These are phyloP conservation scores for Cottus gobio DNA, from an alignment of 2,113 vertebrate species.

Conservation along the genomic window DNA sequence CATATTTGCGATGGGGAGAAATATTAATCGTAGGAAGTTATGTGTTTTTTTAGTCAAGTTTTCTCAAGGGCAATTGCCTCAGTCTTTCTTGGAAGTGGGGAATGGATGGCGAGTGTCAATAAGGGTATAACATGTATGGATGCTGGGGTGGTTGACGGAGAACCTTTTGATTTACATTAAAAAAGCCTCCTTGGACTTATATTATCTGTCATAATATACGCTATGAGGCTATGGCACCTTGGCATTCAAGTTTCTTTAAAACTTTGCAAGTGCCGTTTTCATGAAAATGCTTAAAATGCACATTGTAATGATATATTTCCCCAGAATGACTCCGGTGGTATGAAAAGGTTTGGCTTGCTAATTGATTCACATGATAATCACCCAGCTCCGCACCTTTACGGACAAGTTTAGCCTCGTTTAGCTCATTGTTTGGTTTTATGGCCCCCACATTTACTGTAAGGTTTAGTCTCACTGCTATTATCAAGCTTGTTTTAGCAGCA, in stretches of 20 bases:
- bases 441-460: constrained; percentile 6
- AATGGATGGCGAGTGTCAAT: constrained; percentile 52
- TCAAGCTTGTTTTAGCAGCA: constrained; percentile 11
- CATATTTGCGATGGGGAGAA: constrained; percentile 49
- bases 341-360: constrained; percentile 16
- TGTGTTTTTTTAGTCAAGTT: constrained; percentile 56
- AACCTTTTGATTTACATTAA: constrained; percentile 34
- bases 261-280: background rate
- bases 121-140: constrained; percentile 30
- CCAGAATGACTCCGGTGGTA: background rate
- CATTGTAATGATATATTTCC: background rate
- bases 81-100: constrained; percentile 47
- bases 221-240: background rate
- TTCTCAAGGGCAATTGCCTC: constrained; percentile 60
- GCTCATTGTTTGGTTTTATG: constrained; percentile 11
- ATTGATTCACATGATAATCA: constrained; percentile 20
- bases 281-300: constrained; percentile 13
- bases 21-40: constrained; percentile 56
- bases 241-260: background rate
- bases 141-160: constrained; percentile 29
- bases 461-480: background rate
- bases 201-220: constrained; percentile 18
- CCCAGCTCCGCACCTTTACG: constrained; percentile 13
- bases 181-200: constrained; percentile 18
- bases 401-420: constrained; percentile 18